These are phyloP conservation scores for Plutomurus gul DNA, from an alignment of 1,140 invertebrate species.

Conservation along the genomic window DNA sequence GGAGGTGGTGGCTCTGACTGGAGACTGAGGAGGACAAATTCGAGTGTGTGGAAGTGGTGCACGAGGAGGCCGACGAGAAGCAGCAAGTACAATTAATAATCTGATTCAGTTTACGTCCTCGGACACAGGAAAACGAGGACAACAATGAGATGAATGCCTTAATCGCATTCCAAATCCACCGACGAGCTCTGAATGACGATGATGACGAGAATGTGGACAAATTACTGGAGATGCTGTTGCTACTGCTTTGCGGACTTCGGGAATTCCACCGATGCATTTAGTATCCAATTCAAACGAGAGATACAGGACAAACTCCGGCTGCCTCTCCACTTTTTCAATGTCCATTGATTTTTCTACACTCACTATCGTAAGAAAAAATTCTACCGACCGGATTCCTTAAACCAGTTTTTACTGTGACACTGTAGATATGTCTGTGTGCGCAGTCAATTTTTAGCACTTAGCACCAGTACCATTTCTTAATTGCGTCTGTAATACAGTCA, in stretches of 20 bases:
- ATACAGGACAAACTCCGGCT: neutral
- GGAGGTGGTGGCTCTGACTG: neutral
- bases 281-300: slow-evolving; percentile 9
- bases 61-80: slow-evolving; percentile 1
- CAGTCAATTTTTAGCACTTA: too few species aligned
- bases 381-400: too few species aligned
- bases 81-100: slow-evolving; percentile 41
- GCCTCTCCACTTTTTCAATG: neutral
- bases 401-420: neutral
- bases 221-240: slow-evolving; percentile 31
- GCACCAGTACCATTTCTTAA: too few species aligned
- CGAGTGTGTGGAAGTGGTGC: neutral
- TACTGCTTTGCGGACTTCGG: slow-evolving; percentile 14
- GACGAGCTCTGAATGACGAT: neutral
- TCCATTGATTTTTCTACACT: slow-evolving; percentile 2
- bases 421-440: too few species aligned
- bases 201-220: neutral
- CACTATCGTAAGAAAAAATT: neutral
- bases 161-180: slow-evolving; percentile 37
- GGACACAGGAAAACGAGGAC: slow-evolving; percentile 8
- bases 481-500: too few species aligned
- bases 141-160: slow-evolving; percentile 30
- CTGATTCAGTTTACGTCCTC: slow-evolving; percentile 37
- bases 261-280: slow-evolving; percentile 48
- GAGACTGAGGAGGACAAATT: slow-evolving; percentile 14